phyloP scores from a whole-genome alignment of 2,888 invertebrate species.

The Trachelus troglodyta region DNA sequence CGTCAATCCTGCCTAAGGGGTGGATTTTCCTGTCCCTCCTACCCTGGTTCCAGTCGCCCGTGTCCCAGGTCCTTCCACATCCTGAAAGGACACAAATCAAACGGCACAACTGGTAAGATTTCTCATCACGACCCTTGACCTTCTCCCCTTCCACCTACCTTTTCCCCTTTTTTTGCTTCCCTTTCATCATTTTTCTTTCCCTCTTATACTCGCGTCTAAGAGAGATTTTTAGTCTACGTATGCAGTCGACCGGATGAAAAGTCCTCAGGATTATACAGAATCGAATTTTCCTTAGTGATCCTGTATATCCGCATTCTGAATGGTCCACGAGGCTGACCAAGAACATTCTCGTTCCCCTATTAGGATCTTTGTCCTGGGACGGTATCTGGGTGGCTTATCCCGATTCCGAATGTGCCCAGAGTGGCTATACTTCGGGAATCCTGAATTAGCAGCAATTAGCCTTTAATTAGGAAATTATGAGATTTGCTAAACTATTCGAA shows the following conservation, averaged over 20 bases:
- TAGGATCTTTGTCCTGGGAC: neutral
- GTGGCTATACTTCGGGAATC: neutral
- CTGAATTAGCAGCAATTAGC: neutral
- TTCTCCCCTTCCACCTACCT: neutral
- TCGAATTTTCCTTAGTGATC: neutral
- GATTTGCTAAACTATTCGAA: neutral
- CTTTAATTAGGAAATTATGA: neutral
- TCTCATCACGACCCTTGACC: neutral
- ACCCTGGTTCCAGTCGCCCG: neutral
- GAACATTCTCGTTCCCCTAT: neutral
- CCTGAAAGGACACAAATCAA: neutral
- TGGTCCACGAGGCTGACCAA: neutral
- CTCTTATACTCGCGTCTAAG: neutral
- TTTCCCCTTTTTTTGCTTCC: neutral
- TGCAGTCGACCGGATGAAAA: neutral
- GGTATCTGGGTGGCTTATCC: neutral
- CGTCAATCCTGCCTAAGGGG: slow-evolving; percentile 32
- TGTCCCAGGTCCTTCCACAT: neutral
- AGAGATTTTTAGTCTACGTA: neutral
- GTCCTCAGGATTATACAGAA: neutral
- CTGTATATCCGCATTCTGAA: neutral
- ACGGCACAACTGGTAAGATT: neutral
- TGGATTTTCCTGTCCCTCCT: neutral
- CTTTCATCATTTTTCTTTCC: neutral
- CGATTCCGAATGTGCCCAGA: neutral